phyloP scores from a whole-genome alignment of 2,888 invertebrate genomes.

The Drosophila barbarae region DNA sequence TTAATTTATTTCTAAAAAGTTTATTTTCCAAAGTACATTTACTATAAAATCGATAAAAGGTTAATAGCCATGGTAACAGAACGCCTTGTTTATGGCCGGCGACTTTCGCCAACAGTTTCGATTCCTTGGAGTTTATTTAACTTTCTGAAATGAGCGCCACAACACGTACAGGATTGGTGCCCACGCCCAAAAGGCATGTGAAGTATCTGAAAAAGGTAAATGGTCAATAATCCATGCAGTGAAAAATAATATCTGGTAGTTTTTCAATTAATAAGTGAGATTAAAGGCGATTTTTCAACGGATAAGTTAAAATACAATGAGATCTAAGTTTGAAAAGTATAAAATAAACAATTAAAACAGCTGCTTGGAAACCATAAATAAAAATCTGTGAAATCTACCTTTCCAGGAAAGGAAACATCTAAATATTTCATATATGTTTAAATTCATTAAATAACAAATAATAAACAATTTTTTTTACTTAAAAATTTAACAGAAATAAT shows the following conservation, averaged over 20 bases:
- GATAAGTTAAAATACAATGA: too few relatives aligned
- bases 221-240: background rate
- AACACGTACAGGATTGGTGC: constrained; percentile 85
- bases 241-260: background rate
- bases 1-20: background rate
- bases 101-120: constrained; percentile 2
- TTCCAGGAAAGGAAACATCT: too few relatives aligned
- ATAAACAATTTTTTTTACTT: too few relatives aligned
- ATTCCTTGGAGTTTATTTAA: background rate
- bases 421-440: too few relatives aligned
- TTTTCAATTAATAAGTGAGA: rapidly evolving
- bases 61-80: constrained; percentile 18
- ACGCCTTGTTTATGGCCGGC: constrained; percentile 7
- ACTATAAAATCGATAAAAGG: constrained; percentile 20
- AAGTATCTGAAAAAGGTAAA: constrained; percentile 62
- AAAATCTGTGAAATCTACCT: too few relatives aligned
- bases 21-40: background rate
- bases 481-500: too few relatives aligned
- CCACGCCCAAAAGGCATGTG: constrained; percentile 81
- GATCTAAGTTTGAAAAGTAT: too few relatives aligned
- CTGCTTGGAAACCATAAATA: background rate
- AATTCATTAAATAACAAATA: too few relatives aligned
- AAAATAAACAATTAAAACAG: background rate
- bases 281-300: background rate
- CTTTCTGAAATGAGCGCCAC: constrained; percentile 81